Conservation (phyloP, 2,888 invertebrate species). For the Acanthoscelides obtectus region DNA sequence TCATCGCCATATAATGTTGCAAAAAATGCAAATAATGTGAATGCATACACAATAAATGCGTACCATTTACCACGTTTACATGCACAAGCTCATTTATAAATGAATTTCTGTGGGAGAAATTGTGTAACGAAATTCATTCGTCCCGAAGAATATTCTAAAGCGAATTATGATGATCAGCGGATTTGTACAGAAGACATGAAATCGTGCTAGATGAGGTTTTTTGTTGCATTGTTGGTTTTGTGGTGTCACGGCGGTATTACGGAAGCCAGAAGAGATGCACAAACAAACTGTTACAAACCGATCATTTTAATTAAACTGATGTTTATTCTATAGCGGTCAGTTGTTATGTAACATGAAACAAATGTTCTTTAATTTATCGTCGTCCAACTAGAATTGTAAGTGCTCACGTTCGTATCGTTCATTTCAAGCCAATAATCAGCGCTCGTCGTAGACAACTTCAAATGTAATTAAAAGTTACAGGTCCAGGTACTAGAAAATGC, state of each 20-base stretch:
- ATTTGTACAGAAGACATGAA: background rate
- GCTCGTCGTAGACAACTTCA: no score
- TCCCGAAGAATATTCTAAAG: background rate
- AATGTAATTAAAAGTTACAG: no score
- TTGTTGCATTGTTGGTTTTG: background rate
- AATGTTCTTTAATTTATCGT: no score
- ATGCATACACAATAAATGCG: background rate
- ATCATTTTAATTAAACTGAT: background rate
- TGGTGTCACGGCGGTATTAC: background rate
- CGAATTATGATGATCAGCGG: background rate
- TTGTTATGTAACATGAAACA: background rate
- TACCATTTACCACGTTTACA: background rate
- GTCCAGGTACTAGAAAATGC: no score
- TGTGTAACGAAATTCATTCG: background rate
- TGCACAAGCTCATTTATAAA: background rate
- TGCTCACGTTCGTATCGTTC: no score
- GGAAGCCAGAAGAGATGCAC: background rate
- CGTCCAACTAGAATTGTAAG: no score
- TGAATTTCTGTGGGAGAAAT: background rate
- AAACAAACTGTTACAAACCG: background rate
- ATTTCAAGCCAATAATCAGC: no score
- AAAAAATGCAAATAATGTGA: background rate
- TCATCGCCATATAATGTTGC: background rate
- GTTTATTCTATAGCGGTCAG: background rate
- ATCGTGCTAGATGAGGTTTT: background rate